These are phyloP conservation scores for Toxotes jaculatrix DNA, from an alignment of 2,113 vertebrate genomes.

Conservation along the genomic window DNA sequence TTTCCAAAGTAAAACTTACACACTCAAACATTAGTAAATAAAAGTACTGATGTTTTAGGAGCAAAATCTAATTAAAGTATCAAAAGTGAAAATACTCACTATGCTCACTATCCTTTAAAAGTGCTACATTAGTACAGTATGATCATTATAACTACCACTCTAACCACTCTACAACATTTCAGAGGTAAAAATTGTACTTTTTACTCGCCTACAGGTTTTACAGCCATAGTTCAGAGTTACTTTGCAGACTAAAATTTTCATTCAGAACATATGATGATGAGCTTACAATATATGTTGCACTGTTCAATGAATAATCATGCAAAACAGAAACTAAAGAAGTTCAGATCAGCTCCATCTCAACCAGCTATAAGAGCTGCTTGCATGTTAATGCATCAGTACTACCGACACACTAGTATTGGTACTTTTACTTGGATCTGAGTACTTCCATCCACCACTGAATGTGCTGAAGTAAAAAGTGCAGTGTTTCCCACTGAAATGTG, in stretches of 20 bases:
- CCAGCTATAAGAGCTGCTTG: too few species aligned
- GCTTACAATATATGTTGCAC: background rate
- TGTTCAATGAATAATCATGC: background rate
- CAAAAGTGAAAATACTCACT: background rate
- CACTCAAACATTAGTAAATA: background rate
- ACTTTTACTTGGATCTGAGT: background rate
- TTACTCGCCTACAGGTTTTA: too few species aligned
- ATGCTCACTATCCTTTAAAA: background rate
- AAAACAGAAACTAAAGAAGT: background rate
- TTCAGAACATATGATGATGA: too few species aligned
- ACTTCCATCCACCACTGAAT: background rate
- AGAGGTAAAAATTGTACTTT: too few species aligned
- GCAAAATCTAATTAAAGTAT: background rate
- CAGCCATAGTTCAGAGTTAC: too few species aligned
- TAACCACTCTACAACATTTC: too few species aligned
- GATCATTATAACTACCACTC: too few species aligned
- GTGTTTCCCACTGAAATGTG: too few species aligned
- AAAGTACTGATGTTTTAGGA: background rate
- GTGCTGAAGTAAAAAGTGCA: background rate
- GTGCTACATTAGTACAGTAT: background rate
- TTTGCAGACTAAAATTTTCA: too few species aligned
- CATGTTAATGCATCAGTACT: too few species aligned
- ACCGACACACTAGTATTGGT: too few species aligned
- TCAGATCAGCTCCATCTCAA: too few species aligned
- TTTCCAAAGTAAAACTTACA: background rate